Evolutionary conservation across 1,140 invertebrate species (phyloP).

Genomic region (Idris sp.): DNA sequence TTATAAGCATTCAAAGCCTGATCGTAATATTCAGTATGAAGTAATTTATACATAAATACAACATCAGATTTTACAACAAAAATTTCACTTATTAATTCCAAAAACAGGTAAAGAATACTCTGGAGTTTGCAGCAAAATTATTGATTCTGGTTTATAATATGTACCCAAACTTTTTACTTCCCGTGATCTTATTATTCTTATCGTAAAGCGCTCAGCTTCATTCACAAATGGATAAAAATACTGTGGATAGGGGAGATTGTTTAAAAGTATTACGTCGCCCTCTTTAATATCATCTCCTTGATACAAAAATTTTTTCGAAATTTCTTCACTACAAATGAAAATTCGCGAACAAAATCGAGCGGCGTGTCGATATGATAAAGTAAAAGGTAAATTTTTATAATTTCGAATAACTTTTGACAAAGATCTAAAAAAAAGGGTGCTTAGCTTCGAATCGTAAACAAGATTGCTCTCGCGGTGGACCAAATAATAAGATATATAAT

Average conservation of each 20-base stretch:
- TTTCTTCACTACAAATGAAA: background rate
- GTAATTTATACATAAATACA: too few relatives aligned
- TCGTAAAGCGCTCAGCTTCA: constrained; percentile 4
- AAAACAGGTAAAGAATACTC: too few relatives aligned
- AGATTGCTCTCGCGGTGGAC: constrained; percentile 3
- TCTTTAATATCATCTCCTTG: constrained; percentile 31
- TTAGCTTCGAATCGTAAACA: background rate
- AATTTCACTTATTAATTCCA: too few relatives aligned
- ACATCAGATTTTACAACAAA: too few relatives aligned
- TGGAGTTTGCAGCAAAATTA: background rate
- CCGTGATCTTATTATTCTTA: constrained; percentile 16
- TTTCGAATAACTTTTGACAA: background rate
- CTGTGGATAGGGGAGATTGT: constrained; percentile 30
- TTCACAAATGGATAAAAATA: constrained; percentile 21
- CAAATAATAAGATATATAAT: constrained; percentile 1
- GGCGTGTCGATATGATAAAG: constrained; percentile 38
- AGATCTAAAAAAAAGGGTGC: background rate
- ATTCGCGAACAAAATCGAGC: constrained; percentile 34
- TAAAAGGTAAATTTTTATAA: constrained; percentile 49
- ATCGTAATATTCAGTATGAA: too few relatives aligned
- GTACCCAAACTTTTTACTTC: background rate
- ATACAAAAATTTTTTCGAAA: constrained; percentile 43
- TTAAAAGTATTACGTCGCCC: constrained; percentile 26
- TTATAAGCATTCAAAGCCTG: too few relatives aligned
- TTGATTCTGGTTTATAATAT: background rate